Evolutionary conservation across 2,113 vertebrate species (phyloP), one percentile per base, ranked within the genome.

Genomic region (Hirundichthys speculiger): DNA sequence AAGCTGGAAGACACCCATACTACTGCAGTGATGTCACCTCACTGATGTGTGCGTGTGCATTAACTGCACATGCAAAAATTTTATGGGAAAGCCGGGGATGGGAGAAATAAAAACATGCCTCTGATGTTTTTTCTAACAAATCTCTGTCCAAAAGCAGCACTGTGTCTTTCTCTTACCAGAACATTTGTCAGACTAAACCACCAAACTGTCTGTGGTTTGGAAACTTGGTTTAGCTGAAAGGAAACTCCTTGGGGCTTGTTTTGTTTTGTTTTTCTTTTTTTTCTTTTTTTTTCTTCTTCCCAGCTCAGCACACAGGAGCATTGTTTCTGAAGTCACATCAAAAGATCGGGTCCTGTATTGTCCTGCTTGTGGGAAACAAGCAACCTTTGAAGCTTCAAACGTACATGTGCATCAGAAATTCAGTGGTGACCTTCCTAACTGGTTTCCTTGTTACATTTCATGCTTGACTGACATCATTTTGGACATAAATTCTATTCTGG

Each of bases 131-230:
- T 82, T 80, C 54, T 59, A 61, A 73, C 56, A 60, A 71, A 49
- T 56, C 53, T 64, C 40, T 20, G 48, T 86, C 78, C 77, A 85
- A 86, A 81, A 63, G 78, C 84, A 77, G 75, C 79, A 75, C 65
- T 73, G 66, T 65, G 51, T 76, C 66, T 64, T 82, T 88, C 69
- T 83, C 64, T 77, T 85, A 84, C 81, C 64, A 84, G 85, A 89
- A 84, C 83, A 87, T 90, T 90, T 89, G 82, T 89, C 77, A 81
- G 75, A 83, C 82, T 67, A 69, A 85, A 85, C 86, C 86, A 80
- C 83, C 74, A 64, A 79, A 82, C 63, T 73, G 78, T 85, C 78
- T 75, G 88, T 58, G 89, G 86, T 88, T 90, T 90, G 88, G 88
- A 90, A 81, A 83, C 72, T 69, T 77, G 49, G 71, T 88, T 90